Base-by-base conservation (phyloP, 2,113 vertebrate species). In the Corythornis cristatus region DNA sequence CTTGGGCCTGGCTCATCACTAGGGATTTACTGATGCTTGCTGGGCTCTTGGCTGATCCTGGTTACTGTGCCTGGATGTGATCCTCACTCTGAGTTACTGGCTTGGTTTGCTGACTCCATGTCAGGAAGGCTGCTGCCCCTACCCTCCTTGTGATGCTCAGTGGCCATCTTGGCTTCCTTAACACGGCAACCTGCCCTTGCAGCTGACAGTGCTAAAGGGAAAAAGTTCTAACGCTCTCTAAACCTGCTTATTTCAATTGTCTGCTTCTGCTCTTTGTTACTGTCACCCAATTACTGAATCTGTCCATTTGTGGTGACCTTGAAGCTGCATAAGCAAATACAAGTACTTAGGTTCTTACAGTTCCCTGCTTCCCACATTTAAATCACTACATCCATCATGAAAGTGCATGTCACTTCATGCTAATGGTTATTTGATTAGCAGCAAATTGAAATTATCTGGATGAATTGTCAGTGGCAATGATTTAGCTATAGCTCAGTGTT, bases 401-500 rank as follows among this genome's bases (percentile, higher is more conserved):
- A 95, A 86, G 40, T 91, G 29, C 11, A 11, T 43, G 16, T 72
- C 88, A 58, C 61, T 77, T 95, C 73, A 83, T 76, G 64, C 12
- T 89, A 89, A 91, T 74, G 54, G 50, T 67, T 88, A 80, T 94
- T 93, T 92, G 87, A 87, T 95, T 95, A 95, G 50, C n/a, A 91
- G 72, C 48, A 95, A 89, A 91, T 58, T 91, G 88, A 93, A 94
- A 94, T 94, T 92, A 94, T 82, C 45, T 86, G 58, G 71, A 58
- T 90, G 77, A 94, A 86, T 75, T 91, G 73, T 66, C 58, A 73
- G 54, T 50, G 35, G 25, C 66, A 89, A 42, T 53, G 62, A 87
- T 62, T 93, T 88, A 94, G 26, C 57, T 72, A 40, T 40, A 86
- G 37, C 33, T 85, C 66, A 60, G 9, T 50, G n/a, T 84, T 86